Evolutionary conservation across 2,888 invertebrate genomes (phyloP), one percentile per base, ranked within the genome.

Genomic region (Allolobophora icterica): DNA sequence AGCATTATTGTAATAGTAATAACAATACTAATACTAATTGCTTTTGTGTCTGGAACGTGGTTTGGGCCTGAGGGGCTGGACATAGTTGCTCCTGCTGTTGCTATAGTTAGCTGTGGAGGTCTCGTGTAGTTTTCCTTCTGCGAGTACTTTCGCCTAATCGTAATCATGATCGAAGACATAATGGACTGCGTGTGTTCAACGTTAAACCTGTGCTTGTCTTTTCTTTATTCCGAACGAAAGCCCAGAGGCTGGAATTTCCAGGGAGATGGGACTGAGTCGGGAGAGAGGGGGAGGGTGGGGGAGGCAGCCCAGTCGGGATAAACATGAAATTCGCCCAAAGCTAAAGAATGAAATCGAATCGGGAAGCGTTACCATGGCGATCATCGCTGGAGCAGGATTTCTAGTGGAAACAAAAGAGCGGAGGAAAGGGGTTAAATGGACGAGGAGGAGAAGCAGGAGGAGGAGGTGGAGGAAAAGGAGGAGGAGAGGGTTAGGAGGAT

Each of bases 321-420:
- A 71, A 71, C 71, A 71, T n/a, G 71, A 71, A 71, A 71, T 71
- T 71, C 52, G 71, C 71, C 71, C 71, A 71, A 71, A 71, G 71
- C 71, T n/a, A 71, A n/a, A 71, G 71, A 71, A 30, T 71, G 71
- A 71, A 71, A 71, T 71, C 71, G n/a, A 71, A 71, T 71, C 71
- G 30, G n/a, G 71, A 71, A 71, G 30, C 30, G 8, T n/a, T n/a
- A n/a, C n/a, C 71, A 71, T 71, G 71, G 71, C 17, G 71, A 71
- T 71, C 71, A 11, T n/a, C 30, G 8, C 30, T n/a, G n/a, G 71
- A 71, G 71, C 8, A 71, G 71, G 71, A 52, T 13, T 52, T 52
- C 5, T 24, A 52, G 52, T 52, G 24, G 24, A 52, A 52, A 24
- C 52, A 21, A 42, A 42, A 52, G 52, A 52, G 52, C 24, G 21